Conservation (phyloP, 2,113 vertebrate genomes). For the Paramisgurnus dabryanus region DNA sequence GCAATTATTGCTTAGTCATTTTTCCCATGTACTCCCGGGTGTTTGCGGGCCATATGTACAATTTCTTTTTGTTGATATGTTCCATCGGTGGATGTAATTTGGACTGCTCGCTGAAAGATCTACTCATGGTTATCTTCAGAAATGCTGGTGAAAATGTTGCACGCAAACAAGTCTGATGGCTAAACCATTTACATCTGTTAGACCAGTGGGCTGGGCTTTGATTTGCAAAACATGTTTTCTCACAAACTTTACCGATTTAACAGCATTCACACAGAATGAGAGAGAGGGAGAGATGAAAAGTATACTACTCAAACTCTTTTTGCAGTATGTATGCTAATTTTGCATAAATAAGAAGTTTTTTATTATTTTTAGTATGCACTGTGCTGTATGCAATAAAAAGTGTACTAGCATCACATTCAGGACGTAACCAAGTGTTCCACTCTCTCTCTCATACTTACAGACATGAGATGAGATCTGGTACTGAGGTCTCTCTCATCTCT, state of each 20-base stretch:
- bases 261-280: not conserved
- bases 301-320: too few species aligned
- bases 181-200: conserved; percentile 50
- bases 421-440: too few species aligned
- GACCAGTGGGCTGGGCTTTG: conserved; percentile 21
- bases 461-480: not conserved
- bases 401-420: too few species aligned
- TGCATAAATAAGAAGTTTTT: too few species aligned
- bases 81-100: conserved; percentile 18
- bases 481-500: not conserved
- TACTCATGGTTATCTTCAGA: conserved; percentile 30
- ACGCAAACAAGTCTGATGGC: conserved; percentile 25
- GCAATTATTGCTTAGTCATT: conserved; percentile 38
- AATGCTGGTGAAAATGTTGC: conserved; percentile 23
- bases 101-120: conserved; percentile 7
- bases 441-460: not conserved
- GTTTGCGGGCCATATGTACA: not conserved
- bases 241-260: conserved; percentile 19
- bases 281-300: not conserved
- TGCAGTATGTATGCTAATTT: too few species aligned
- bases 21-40: conserved; percentile 16
- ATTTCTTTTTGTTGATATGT: conserved; percentile 36
- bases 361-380: too few species aligned
- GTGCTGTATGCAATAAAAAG: too few species aligned
- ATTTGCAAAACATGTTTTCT: conserved; percentile 47